Evolutionary conservation across 2,888 invertebrate species (phyloP).

Genomic region (Zygaena filipendulae): DNA sequence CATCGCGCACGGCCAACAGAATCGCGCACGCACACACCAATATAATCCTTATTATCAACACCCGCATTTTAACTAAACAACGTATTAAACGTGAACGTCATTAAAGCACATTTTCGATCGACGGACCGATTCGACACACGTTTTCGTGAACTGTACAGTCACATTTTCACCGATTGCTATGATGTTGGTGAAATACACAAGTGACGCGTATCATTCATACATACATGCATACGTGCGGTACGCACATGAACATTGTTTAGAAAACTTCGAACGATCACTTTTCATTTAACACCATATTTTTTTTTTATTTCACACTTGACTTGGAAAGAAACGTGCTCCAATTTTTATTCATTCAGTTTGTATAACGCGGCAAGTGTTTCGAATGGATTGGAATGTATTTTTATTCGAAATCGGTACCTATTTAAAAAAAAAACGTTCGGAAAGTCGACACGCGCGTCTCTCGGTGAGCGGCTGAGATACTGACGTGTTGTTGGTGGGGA

Average conservation of each 20-base stretch:
- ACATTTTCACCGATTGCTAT: slow-evolving; percentile 56
- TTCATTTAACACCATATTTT: too few relatives aligned
- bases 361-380: slow-evolving; percentile 28
- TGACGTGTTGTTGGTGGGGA: background rate
- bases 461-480: slow-evolving; percentile 40
- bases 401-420: too few relatives aligned
- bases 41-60: slow-evolving; percentile 44
- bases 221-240: slow-evolving; percentile 27
- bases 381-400: slow-evolving; percentile 24
- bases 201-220: slow-evolving; percentile 27
- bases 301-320: too few relatives aligned
- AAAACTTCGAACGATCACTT: too few relatives aligned
- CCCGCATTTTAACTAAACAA: slow-evolving; percentile 48
- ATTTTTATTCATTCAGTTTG: too few relatives aligned
- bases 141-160: slow-evolving; percentile 37
- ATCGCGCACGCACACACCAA: slow-evolving; percentile 47
- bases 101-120: slow-evolving; percentile 38
- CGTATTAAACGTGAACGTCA: slow-evolving; percentile 27
- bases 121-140: slow-evolving; percentile 24
- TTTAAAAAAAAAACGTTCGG: too few relatives aligned
- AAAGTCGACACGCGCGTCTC: slow-evolving; percentile 29
- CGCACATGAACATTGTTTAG: slow-evolving; percentile 18
- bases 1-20: slow-evolving; percentile 34
- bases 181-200: too few relatives aligned
- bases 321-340: too few relatives aligned